Evolutionary conservation across 2,113 vertebrate genomes (phyloP), one percentile per base, ranked within the genome.

Genomic region (Tretioscincus oriximinensis): DNA sequence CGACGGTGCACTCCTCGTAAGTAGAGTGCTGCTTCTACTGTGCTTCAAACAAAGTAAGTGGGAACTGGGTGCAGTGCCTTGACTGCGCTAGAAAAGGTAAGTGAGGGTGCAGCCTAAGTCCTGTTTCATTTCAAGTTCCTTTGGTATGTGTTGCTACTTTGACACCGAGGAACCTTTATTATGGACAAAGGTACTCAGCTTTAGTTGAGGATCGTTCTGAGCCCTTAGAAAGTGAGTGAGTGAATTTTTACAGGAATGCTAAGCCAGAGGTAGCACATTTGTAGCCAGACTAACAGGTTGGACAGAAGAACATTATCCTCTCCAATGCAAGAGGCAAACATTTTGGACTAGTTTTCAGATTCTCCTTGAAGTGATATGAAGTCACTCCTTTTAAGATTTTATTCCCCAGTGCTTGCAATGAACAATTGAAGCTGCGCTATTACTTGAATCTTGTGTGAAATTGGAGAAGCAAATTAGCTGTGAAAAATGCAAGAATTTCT

Each of bases 341-440:
- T 74, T 76, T 65, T 70, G 65, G 24, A 71, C 58, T 47, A 80
- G 29, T 76, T 80, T 70, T 64, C 66, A 80, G 60, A 41, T 58
- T 84, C 77, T 22, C 49, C 83, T 84, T 85, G 83, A 85, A 86
- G 82, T 66, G 70, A n/a, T 72, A 41, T 74, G 63, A 74, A 90
- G 87, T 72, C 73, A 75, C 70, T 84, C 73, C 58, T 84, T 69
- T 63, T 64, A 74, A 67, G 72, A 63, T 73, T 84, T 84, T 80
- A 84, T 84, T 84, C 66, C 29, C 24, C 73, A 69, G 58, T 26
- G 60, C 73, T 76, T 41, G 26, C 29, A n/a, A 68, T 69, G 73
- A 80, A 54, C 66, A 84, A 70, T 71, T 70, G 66, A 76, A 80
- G 58, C 77, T 71, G 66, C 29, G 45, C 73, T 64, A 80, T 80